Percentiles rank a stretch among this genome's conserved stretches.
phyloP scores from a whole-genome alignment of 2,888 invertebrate species.

The Idaea dimidiata region DNA sequence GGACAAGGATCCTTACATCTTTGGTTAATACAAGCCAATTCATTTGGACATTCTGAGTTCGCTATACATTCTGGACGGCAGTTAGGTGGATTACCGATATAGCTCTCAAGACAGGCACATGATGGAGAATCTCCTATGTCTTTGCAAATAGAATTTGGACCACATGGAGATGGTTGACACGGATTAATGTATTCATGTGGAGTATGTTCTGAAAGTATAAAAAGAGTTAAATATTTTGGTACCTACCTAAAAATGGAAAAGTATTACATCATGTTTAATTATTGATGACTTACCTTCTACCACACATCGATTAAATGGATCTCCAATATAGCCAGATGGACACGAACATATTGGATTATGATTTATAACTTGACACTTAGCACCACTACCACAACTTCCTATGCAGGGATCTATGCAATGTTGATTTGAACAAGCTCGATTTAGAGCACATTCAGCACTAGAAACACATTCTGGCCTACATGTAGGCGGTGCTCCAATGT shows the following conservation, averaged over 20 bases:
- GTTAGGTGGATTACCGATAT: conserved; percentile 85
- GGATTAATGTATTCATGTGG: conserved; percentile 68
- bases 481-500: conserved; percentile 85
- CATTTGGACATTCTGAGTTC: conserved; percentile 86
- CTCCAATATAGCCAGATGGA: conserved; percentile 83
- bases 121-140: conserved; percentile 83
- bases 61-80: conserved; percentile 88
- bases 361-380: conserved; percentile 86
- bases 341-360: conserved; percentile 88
- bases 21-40: conserved; percentile 86
- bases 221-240: not conserved
- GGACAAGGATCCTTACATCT: conserved; percentile 89
- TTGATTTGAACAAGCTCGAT: conserved; percentile 85
- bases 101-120: conserved; percentile 86
- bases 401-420: conserved; percentile 87
- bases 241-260: not conserved
- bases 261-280: not conserved
- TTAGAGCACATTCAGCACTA: conserved; percentile 84
- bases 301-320: conserved; percentile 86
- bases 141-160: conserved; percentile 85
- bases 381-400: conserved; percentile 86
- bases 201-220: conserved; percentile 49
- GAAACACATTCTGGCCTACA: conserved; percentile 87
- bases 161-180: conserved; percentile 89
- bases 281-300: conserved; percentile 71